These are phyloP conservation scores for Macquaria australasica DNA, from an alignment of 2,113 vertebrate genomes.

Conservation along the genomic window DNA sequence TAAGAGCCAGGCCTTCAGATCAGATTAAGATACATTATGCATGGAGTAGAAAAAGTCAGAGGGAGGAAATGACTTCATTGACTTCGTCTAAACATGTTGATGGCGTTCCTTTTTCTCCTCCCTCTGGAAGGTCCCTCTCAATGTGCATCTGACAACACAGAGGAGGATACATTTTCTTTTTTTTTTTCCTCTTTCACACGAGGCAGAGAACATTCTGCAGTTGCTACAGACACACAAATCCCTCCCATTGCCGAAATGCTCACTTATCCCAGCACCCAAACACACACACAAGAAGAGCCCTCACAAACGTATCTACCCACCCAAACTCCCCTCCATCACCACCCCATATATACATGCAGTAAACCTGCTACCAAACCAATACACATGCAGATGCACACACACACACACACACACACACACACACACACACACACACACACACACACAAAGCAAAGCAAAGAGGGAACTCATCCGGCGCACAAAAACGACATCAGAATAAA, in stretches of 20 bases:
- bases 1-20: slow-evolving; percentile 77
- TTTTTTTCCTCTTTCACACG: slow-evolving; percentile 27
- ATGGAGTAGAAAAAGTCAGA: slow-evolving; percentile 47
- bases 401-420: slow-evolving; percentile 12
- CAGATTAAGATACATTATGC: slow-evolving; percentile 79
- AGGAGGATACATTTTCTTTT: slow-evolving; percentile 47
- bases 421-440: slow-evolving; percentile 12
- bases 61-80: slow-evolving; percentile 66
- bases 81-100: slow-evolving; percentile 70
- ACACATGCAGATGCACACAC: slow-evolving; percentile 6
- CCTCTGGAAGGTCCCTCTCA: slow-evolving; percentile 18
- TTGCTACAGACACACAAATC: slow-evolving; percentile 34
- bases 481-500: slow-evolving; percentile 65
- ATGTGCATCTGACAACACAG: slow-evolving; percentile 44
- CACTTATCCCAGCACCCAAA: slow-evolving; percentile 22
- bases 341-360: slow-evolving; percentile 23
- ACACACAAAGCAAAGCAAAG: slow-evolving; percentile 10
- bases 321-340: slow-evolving; percentile 8
- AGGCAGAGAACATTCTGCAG: slow-evolving; percentile 40
- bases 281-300: background rate
- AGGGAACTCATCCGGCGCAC: slow-evolving; percentile 49
- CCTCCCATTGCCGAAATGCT: slow-evolving; percentile 1
- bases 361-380: slow-evolving; percentile 10
- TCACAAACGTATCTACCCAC: slow-evolving; percentile 4
- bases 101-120: slow-evolving; percentile 49